Evolutionary conservation across 2,888 invertebrate genomes (phyloP).

Genomic region (Apamea crenata): DNA sequence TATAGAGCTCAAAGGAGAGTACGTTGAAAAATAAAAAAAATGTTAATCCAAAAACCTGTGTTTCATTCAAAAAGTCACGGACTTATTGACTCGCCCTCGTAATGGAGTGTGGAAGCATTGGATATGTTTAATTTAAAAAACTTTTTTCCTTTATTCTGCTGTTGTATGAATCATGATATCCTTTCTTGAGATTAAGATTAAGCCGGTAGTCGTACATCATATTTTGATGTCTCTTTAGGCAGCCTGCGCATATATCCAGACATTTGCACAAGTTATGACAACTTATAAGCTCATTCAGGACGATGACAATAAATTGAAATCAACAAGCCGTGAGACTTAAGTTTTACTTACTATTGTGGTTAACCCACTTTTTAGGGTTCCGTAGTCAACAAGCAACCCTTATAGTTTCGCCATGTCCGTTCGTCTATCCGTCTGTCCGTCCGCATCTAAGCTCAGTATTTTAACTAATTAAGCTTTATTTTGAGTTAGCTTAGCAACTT

Average conservation of each 20-base stretch:
- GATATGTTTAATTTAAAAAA: slow-evolving; percentile 5
- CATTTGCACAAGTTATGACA: slow-evolving; percentile 29
- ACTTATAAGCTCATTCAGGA: slow-evolving; percentile 8
- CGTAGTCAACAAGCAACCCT: too few relatives aligned
- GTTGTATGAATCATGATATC: slow-evolving; percentile 30
- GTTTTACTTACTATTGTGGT: background rate
- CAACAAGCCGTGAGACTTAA: slow-evolving; percentile 15
- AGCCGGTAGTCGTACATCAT: slow-evolving; percentile 44
- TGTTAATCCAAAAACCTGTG: too few relatives aligned
- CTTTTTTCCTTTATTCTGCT: background rate
- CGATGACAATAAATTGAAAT: slow-evolving; percentile 18
- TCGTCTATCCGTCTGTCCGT: too few relatives aligned
- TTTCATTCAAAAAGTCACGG: too few relatives aligned
- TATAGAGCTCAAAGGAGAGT: too few relatives aligned
- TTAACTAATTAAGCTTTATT: background rate
- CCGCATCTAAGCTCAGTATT: background rate
- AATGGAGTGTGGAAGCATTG: slow-evolving; percentile 44
- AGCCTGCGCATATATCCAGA: background rate
- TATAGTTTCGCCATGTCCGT: too few relatives aligned
- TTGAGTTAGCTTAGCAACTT: background rate
- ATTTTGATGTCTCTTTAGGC: slow-evolving; percentile 40
- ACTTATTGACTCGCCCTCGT: too few relatives aligned
- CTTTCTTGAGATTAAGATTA: slow-evolving; percentile 31
- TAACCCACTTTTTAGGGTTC: background rate
- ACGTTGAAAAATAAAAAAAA: too few relatives aligned